These are phyloP conservation scores for Cossypha caffra DNA, from an alignment of 2,797 vertebrate species.

Conservation along the genomic window DNA sequence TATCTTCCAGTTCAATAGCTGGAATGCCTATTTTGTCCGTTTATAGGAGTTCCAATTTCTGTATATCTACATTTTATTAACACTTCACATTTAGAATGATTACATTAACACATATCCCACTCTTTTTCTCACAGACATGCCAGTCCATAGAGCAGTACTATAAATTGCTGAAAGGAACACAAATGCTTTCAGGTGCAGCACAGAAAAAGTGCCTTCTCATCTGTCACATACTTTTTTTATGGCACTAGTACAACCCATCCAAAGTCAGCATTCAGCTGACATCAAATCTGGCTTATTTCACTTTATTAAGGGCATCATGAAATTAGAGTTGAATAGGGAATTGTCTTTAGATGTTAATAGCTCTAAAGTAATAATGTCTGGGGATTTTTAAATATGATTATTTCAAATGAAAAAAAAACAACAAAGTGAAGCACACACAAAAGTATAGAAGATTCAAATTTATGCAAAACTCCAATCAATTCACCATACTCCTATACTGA, in stretches of 20 bases:
- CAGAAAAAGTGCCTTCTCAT: slow-evolving; percentile 10
- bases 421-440: neutral
- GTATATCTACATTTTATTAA: slow-evolving; percentile 50
- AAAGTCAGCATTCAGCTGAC: neutral
- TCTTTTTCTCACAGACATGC: slow-evolving; percentile 3
- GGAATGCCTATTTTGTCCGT: neutral
- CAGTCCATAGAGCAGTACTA: slow-evolving; percentile 15
- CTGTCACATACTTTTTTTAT: neutral
- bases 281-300: neutral
- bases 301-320: neutral
- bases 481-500: neutral
- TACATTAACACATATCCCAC: slow-evolving; percentile 45
- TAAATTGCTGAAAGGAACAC: neutral
- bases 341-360: neutral
- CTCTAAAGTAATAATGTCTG: neutral
- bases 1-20: slow-evolving; percentile 29
- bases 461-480: neutral
- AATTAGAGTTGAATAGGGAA: neutral
- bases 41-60: slow-evolving; percentile 30
- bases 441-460: neutral
- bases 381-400: neutral
- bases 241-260: neutral
- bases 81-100: slow-evolving; percentile 51
- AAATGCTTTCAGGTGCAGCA: slow-evolving; percentile 19
- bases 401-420: neutral